phyloP scores from a whole-genome alignment of 2,113 vertebrate species.

The Dromaius novaehollandiae region DNA sequence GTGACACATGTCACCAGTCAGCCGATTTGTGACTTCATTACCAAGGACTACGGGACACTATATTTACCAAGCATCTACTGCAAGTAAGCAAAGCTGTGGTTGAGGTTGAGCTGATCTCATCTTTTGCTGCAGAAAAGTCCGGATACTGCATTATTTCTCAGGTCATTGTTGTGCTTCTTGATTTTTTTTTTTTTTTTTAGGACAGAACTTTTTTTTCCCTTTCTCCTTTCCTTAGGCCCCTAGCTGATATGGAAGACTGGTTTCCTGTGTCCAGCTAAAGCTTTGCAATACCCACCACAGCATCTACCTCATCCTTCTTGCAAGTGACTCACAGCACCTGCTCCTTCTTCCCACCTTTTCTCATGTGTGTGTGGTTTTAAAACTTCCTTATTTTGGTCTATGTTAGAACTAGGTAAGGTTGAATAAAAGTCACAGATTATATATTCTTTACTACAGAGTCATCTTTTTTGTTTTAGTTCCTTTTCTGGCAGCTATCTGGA shows the following conservation, averaged over 20 bases:
- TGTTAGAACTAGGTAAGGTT: neutral
- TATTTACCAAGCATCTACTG: neutral
- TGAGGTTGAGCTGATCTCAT: neutral
- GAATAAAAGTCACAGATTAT: neutral
- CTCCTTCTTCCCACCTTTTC: neutral
- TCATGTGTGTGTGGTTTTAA: neutral
- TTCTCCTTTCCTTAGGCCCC: neutral
- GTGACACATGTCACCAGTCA: neutral
- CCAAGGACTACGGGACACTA: neutral
- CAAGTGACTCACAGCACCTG: neutral
- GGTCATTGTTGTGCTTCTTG: neutral
- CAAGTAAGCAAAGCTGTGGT: neutral
- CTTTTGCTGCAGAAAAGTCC: neutral
- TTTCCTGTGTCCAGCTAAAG: neutral
- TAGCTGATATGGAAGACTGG: neutral
- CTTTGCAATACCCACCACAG: neutral
- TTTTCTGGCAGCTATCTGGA: neutral
- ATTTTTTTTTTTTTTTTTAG: neutral
- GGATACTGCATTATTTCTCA: neutral
- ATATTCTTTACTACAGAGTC: neutral
- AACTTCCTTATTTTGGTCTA: rapidly evolving
- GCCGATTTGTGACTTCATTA: neutral
- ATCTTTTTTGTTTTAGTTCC: neutral
- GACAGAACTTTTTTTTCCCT: neutral
- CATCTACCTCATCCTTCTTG: neutral